phyloP scores from a whole-genome alignment of 2,888 invertebrate species.

The Ophion slaviceki region DNA sequence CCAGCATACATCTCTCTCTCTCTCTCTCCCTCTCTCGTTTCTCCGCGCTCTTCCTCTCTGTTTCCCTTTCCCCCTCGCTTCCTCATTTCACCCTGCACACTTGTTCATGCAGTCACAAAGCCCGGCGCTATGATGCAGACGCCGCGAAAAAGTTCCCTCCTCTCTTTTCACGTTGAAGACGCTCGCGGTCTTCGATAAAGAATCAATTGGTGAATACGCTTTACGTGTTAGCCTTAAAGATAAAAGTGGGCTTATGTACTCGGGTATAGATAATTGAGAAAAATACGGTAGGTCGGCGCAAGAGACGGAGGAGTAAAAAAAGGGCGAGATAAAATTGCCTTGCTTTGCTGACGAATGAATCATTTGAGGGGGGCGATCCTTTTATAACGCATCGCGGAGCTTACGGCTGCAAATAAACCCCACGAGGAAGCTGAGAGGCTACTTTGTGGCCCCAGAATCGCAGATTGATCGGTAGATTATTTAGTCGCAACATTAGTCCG shows the following conservation, averaged over 20 bases:
- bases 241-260: not conserved
- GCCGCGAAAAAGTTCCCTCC: not conserved
- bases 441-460: too few species aligned
- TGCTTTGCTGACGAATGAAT: constrained; percentile 41
- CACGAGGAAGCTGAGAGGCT: too few species aligned
- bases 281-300: constrained; percentile 28
- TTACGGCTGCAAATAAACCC: too few species aligned
- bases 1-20: constrained; percentile 30
- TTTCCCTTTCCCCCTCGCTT: not conserved
- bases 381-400: too few species aligned
- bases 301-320: not conserved
- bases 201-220: constrained; percentile 18
- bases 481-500: too few species aligned
- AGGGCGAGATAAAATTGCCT: constrained; percentile 3
- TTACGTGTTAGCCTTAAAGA: constrained; percentile 18
- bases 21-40: not conserved
- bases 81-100: constrained; percentile 11
- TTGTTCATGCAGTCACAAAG: constrained; percentile 22
- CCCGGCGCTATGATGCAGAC: constrained; percentile 33
- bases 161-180: too few species aligned
- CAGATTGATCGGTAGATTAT: too few species aligned
- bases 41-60: not conserved
- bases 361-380: not conserved
- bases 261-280: constrained; percentile 11
- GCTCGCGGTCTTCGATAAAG: too few species aligned